Conservation (phyloP, 2,113 vertebrate species). For the Speoplatyrhinus poulsoni region DNA sequence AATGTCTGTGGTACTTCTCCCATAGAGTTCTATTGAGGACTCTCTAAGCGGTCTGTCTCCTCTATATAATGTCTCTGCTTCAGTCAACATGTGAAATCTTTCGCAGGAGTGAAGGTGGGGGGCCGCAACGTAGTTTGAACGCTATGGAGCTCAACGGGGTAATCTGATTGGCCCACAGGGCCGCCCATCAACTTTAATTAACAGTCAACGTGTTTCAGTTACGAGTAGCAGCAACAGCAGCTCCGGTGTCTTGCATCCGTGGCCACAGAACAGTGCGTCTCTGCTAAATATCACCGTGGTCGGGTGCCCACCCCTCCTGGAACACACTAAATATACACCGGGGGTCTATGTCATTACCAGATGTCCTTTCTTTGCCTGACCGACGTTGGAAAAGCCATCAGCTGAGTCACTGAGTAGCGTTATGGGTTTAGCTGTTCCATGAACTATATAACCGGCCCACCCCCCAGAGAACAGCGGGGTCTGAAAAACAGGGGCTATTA, state of each 20-base stretch:
- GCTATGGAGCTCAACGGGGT: slow-evolving; percentile 37
- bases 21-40: no score
- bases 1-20: no score
- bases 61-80: background rate
- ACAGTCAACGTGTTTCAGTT: slow-evolving; percentile 64
- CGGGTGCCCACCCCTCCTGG: slow-evolving; percentile 17
- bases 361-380: slow-evolving; percentile 47
- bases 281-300: slow-evolving; percentile 15
- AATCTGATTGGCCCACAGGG: slow-evolving; percentile 51
- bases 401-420: slow-evolving; percentile 52
- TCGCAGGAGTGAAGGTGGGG: slow-evolving; percentile 15
- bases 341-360: slow-evolving; percentile 35
- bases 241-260: slow-evolving; percentile 20
- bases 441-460: slow-evolving; percentile 31
- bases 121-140: slow-evolving; percentile 51
- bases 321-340: slow-evolving; percentile 43
- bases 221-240: slow-evolving; percentile 23
- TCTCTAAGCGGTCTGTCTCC: no score
- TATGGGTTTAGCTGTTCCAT: slow-evolving; percentile 50
- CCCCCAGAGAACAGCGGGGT: slow-evolving; percentile 33
- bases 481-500: slow-evolving; percentile 69
- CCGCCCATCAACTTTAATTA: slow-evolving; percentile 55
- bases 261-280: slow-evolving; percentile 13
- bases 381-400: slow-evolving; percentile 55
- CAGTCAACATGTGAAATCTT: slow-evolving; percentile 29